phyloP scores from a whole-genome alignment of 2,888 invertebrate species.

The Brachypterus glaber region DNA sequence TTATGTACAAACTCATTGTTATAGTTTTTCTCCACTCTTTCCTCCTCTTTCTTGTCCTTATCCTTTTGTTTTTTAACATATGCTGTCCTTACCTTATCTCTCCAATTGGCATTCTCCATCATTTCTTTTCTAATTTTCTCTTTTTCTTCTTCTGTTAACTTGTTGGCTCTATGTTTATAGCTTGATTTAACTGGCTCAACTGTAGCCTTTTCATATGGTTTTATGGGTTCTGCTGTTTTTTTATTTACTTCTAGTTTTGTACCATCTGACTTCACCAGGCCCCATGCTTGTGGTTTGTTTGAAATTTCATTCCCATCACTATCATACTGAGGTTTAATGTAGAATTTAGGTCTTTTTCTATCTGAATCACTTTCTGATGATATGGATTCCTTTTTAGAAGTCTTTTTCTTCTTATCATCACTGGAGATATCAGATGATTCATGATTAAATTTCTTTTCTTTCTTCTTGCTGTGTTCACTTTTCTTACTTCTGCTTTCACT shows the following conservation, averaged over 20 bases:
- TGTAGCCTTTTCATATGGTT: conserved; percentile 15
- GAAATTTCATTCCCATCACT: conserved; percentile 27
- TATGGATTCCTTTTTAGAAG: conserved; percentile 8
- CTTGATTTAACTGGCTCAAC: conserved; percentile 11
- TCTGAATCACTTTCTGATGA: conserved; percentile 11
- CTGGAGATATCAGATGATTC: conserved; percentile 7
- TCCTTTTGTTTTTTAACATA: conserved; percentile 56
- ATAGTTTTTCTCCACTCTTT: conserved; percentile 42
- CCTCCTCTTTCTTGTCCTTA: conserved; percentile 43
- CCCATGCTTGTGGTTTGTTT: conserved; percentile 36
- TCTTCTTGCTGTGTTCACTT: conserved; percentile 5
- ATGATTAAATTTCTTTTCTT: conserved; percentile 11
- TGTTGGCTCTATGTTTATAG: conserved; percentile 25
- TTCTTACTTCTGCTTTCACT: conserved; percentile 3
- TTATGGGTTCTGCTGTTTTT: conserved; percentile 15
- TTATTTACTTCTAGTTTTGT: conserved; percentile 29
- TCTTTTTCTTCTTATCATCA: conserved; percentile 13
- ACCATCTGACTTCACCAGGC: conserved; percentile 39
- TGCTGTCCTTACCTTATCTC: conserved; percentile 55
- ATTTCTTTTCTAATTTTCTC: conserved; percentile 67
- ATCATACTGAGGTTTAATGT: conserved; percentile 20
- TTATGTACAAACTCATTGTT: conserved; percentile 49
- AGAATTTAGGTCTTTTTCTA: conserved; percentile 17
- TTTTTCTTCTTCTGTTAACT: conserved; percentile 54
- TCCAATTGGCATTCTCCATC: conserved; percentile 68